Base-by-base conservation (phyloP, 1,140 invertebrate genomes). In the Drosophila bipectinata region DNA sequence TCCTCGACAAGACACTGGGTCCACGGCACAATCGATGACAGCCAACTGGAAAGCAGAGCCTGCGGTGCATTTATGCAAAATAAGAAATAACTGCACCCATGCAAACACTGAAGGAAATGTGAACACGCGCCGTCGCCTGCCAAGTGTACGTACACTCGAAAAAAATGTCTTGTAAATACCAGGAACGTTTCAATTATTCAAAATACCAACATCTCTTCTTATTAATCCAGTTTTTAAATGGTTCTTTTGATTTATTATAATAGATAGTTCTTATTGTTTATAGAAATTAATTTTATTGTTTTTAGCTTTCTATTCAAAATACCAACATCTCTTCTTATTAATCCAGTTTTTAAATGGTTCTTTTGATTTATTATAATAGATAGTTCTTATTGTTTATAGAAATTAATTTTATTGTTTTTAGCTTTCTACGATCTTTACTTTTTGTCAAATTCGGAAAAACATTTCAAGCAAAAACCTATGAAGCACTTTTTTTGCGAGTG, bases 41-140 rank as follows among this genome's bases (percentile, higher is more conserved):
- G 83, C 83, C 82, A 82, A 75, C 74, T 72, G 82, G 66, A 85
- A 87, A 87, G 78, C 78, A 72, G 72, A 81, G 82, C 77, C 82
- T 87, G 82, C 64, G 82, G 83, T 87, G 82, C 83, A 87, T 87
- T 87, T 87, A 88, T 87, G 83, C 83, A 87, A 87, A 87, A 87
- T 87, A 87, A 87, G 82, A 87, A 87, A 88, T 87, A 87, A 87
- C 82, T 77, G 66, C 52, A 80, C 57, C 44, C 52, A 76, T 44
- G 48, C 55, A 82, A 63, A 45, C 34, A 68, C 75, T 9, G 32
- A 53, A 66, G 44, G 41, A 53, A 59, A 69, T 41, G 58, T 53
- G 53, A 67, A 63, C 66, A 69, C 67, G 67, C 59, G 80, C 81
- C 64, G 82, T 53, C 66, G 72, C 55, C 48, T 62, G 64, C 52